Evolutionary conservation across 2,797 vertebrate species (phyloP), one percentile per base, ranked within the genome.

Genomic region (Buphagus erythrorhynchus): DNA sequence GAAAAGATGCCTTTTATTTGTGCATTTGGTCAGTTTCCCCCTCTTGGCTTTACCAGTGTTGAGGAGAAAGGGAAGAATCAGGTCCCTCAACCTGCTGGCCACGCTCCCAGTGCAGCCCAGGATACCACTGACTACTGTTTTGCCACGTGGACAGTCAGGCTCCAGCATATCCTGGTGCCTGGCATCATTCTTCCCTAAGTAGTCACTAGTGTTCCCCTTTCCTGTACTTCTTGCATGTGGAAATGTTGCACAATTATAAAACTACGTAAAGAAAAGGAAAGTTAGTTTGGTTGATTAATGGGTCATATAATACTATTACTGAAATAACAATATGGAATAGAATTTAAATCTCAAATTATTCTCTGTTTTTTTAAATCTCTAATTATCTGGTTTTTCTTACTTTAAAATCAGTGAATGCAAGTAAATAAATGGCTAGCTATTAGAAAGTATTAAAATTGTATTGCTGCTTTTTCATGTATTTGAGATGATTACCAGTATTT

Each of bases 51-150:
- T 49, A 33, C 13, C 16, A 26, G 7, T 35, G 29, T 57, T 67
- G 40, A 71, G 45, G 15, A 43, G 45, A 28, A 83, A 26, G 35
- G 36, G 35, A 59, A 43, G 13, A 24, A 63, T 52, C 7, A 10
- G 4, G 16, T 73, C 5, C 1, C 8, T 82, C 0, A 0, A 3
- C 13, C 6, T 57, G 16, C 49, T 83, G 35, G 51, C 42, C 52
- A 3, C 38, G 12, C 14, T 69, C 17, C 45, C 38, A 7, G 11
- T 31, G n/a, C 24, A 77, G 55, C 16, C 24, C 28, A 42, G 35
- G 46, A 12, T 55, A n/a, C 13, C 29, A 5, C 10, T 45, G 45
- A 28, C 33, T 6, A 0, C 21, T 8, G 0, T 2, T 63, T 79
- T 72, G 58, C 16, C 5, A 31, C 14, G 26, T 7, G 33, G 9